Base-by-base conservation (phyloP, 2,888 invertebrate species). In the Agrotis ipsilon region DNA sequence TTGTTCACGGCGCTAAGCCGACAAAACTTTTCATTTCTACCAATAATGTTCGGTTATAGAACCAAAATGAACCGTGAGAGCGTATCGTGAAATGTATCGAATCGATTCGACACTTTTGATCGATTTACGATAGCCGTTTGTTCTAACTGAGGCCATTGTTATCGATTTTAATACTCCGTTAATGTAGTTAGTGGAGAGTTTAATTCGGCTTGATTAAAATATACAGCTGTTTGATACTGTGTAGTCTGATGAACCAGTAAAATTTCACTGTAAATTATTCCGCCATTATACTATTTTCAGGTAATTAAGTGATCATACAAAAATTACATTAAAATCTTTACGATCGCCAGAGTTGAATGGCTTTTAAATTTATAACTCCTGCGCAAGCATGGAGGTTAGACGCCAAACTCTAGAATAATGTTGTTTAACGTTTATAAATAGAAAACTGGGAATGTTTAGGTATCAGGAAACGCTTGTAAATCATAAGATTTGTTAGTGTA, bases 101-200 rank as follows among this genome's bases (percentile, higher is more conserved):
- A 87, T 86, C 68, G 69, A 85, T 87, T 87, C 52, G 74, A 79
- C 65, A 59, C 78, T 71, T 64, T 79, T 67, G 65, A 77, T 78
- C 75, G 80, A 80, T 80, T 81, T 71, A 67, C 75, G 73, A 84
- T 83, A 82, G 75, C 64, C 72, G 70, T 80, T 73, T 86, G 85
- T 85, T 83, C 78, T 82, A 85, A 86, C 83, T 85, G 65, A 66
- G 70, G 68, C 72, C 69, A 81, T 86, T 86, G 85, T 88, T 88
- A 81, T 83, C 81, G 81, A 83, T 88, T 71, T 79, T 68, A 61
- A 59, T 57, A 62, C 51, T 69, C 68, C 51, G 73, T 78, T 74
- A 60, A 68, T 66, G 61, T 66, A 59, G 64, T 65, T 46, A 46
- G 32, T 18, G 14, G 3, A 21, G 13, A 45, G 18, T 49, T 18